Evolutionary conservation across 2,888 invertebrate genomes (phyloP), one percentile per base, ranked within the genome.

Genomic region (Abrostola triplasia): DNA sequence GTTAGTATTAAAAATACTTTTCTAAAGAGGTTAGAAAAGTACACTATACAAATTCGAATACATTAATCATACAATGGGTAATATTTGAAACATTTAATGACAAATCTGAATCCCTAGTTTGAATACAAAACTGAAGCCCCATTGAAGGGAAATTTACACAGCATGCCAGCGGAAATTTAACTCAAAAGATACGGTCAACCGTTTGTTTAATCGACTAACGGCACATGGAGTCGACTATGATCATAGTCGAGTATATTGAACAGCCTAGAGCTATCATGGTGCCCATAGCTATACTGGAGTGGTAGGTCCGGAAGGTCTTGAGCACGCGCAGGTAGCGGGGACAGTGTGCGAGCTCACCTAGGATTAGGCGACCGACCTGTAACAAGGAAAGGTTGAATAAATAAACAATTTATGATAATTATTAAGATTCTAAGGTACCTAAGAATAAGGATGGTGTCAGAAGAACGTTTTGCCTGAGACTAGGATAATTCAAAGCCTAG

Each of bases 251-350:
- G 84, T 94, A 94, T 71, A 94, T 67, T 0, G 93, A 94, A 75
- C 94, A 94, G 68, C 94, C 94, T 1, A 94, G 88, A 1, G 90
- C 84, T 71, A 94, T 92, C 90, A 98, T 96, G 84, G 98, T 98
- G 62, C 97, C 97, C 88, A 97, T 96, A 11, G 98, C 98, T 79
- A 98, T 97, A 67, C 95, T 95, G 86, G 97, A 96, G 91, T 98
- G 98, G 58, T 97, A 95, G 48, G 96, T 95, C 56, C 98, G 96
- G 92, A 98, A 98, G 38, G 96, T 94, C 75, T 95, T 95, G 83
- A 98, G 96, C 12, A 98, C 95, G 81, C 96, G 96, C 77, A 97
- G 93, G 91, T 98, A 98, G 85, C 97, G 97, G 0, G 97, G 97
- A 85, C 98, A 98, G 84, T 97, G 95, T 13, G 96, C 95, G 36